phyloP scores from a whole-genome alignment of 1,140 invertebrate genomes.

The Ericerus pela region DNA sequence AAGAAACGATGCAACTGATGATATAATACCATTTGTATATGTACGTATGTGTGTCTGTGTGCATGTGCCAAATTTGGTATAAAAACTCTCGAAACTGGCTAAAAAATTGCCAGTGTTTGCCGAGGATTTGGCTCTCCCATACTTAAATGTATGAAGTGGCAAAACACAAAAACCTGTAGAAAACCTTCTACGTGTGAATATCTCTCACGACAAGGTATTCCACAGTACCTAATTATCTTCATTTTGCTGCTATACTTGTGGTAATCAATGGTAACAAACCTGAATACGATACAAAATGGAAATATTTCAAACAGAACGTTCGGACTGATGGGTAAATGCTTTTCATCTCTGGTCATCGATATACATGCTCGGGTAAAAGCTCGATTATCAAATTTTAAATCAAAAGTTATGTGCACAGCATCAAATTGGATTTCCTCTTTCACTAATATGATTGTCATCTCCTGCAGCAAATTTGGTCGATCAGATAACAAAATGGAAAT shows the following conservation, averaged over 20 bases:
- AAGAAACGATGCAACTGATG: too few relatives aligned
- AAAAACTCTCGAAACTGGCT: too few relatives aligned
- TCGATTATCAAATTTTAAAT: constrained; percentile 84
- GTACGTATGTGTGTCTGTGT: too few relatives aligned
- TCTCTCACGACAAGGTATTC: too few relatives aligned
- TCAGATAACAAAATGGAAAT: too few relatives aligned
- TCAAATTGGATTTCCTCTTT: constrained; percentile 71
- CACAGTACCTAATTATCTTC: constrained; percentile 12
- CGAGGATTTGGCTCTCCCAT: too few relatives aligned
- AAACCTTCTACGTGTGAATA: too few relatives aligned
- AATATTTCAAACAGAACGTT: constrained; percentile 91
- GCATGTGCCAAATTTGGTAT: too few relatives aligned
- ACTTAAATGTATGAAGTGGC: too few relatives aligned
- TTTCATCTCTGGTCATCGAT: constrained; percentile 68
- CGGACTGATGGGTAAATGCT: constrained; percentile 70
- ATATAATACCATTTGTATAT: too few relatives aligned
- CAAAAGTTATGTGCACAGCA: constrained; percentile 85
- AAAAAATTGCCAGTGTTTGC: too few relatives aligned
- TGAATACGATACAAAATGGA: constrained; percentile 93
- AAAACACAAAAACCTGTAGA: too few relatives aligned
- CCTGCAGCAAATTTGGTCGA: constrained; percentile 45
- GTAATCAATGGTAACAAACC: constrained; percentile 42
- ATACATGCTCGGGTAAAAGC: constrained; percentile 66
- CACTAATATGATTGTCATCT: constrained; percentile 78
- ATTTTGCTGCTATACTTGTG: constrained; percentile 17